These are phyloP conservation scores for Marasmarcha lunaedactyla DNA, from an alignment of 2,888 invertebrate genomes.

Conservation along the genomic window DNA sequence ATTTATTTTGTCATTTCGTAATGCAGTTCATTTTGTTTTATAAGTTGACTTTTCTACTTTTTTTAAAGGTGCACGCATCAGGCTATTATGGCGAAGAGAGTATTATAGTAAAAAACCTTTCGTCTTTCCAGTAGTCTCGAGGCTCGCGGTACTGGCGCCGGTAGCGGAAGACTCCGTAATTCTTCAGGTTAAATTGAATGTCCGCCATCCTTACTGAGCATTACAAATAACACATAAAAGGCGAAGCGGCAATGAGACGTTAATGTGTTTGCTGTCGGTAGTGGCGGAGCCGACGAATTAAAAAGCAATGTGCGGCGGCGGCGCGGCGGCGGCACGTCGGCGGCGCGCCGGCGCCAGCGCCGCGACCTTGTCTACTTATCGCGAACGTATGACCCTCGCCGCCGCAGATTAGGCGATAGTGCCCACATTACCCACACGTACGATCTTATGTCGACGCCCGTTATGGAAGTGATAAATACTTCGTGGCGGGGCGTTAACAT, in stretches of 20 bases:
- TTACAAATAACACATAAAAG: neutral
- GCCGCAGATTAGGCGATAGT: conserved; percentile 46
- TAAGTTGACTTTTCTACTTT: too few relatives aligned
- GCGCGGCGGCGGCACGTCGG: conserved; percentile 44
- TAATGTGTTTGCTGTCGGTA: conserved; percentile 1
- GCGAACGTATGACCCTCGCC: conserved; percentile 57
- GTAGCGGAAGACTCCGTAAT: too few relatives aligned
- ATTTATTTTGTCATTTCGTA: too few relatives aligned
- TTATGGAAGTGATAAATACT: conserved; percentile 9
- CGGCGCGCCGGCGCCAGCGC: conserved; percentile 58
- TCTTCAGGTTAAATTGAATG: too few relatives aligned
- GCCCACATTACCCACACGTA: conserved; percentile 9
- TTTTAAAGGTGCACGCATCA: too few relatives aligned
- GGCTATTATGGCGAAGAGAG: too few relatives aligned
- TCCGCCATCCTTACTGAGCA: too few relatives aligned
- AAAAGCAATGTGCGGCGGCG: conserved; percentile 57
- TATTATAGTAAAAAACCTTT: too few relatives aligned
- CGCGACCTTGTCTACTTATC: conserved; percentile 66
- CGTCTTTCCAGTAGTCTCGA: too few relatives aligned
- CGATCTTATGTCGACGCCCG: neutral
- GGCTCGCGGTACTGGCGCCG: too few relatives aligned
- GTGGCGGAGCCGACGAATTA: conserved; percentile 33
- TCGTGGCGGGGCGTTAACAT: neutral
- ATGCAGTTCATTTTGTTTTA: too few relatives aligned
- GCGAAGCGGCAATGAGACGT: neutral